Conservation (phyloP, 2,888 invertebrate genomes). For the Cremastobaeus sp. region DNA sequence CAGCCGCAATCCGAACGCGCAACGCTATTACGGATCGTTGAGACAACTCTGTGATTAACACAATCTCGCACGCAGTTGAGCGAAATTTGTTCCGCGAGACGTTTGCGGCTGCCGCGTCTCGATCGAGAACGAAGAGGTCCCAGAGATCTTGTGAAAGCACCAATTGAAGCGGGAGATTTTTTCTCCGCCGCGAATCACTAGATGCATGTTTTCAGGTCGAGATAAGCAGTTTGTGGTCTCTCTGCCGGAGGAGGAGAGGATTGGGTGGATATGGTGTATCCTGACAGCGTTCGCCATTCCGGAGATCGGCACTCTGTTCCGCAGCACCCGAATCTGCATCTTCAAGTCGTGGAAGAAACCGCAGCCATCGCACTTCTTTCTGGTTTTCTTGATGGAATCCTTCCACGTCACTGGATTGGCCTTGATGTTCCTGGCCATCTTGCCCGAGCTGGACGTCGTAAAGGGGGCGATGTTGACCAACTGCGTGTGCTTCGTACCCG, state of each 20-base stretch:
- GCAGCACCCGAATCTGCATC: constrained; percentile 91
- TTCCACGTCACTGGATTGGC: constrained; percentile 92
- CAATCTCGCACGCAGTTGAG: constrained; percentile 12
- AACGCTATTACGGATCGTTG: constrained; percentile 24
- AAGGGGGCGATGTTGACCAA: constrained; percentile 98
- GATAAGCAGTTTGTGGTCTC: constrained; percentile 91
- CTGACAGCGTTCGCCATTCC: constrained; percentile 92
- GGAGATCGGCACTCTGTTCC: constrained; percentile 91
- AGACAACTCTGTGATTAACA: constrained; percentile 34
- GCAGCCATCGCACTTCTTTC: constrained; percentile 82
- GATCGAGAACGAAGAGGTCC: not conserved
- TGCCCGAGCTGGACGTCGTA: constrained; percentile 95
- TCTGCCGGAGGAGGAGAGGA: constrained; percentile 90
- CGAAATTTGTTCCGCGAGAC: constrained; percentile 26
- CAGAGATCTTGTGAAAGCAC: constrained; percentile 25
- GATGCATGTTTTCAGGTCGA: constrained; percentile 82
- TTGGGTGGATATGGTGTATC: constrained; percentile 96
- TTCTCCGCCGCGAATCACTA: not conserved
- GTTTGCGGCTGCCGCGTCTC: constrained; percentile 14
- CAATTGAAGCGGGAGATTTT: too few species aligned
- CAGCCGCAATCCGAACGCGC: constrained; percentile 16
- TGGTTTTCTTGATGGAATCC: constrained; percentile 90
- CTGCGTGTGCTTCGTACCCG: constrained; percentile 95
- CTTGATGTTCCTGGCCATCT: constrained; percentile 90
- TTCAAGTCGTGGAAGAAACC: constrained; percentile 93